These are phyloP conservation scores for Hypomecis atomaria DNA, from an alignment of 2,888 invertebrate genomes.

Conservation along the genomic window DNA sequence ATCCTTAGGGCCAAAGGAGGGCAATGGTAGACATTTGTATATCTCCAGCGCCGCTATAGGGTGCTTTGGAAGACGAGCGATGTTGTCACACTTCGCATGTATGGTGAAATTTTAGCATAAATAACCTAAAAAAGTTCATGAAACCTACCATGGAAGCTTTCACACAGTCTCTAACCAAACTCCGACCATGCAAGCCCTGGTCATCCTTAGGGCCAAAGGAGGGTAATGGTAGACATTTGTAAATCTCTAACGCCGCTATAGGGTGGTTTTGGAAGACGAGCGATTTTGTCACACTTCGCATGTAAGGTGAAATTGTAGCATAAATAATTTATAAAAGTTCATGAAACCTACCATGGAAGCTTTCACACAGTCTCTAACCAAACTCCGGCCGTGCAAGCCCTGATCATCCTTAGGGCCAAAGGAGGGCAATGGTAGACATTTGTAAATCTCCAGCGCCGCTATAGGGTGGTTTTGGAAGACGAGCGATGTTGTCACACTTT, in stretches of 20 bases:
- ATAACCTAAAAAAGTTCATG: too few species aligned
- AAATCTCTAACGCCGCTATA: constrained; percentile 78
- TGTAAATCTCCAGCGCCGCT: constrained; percentile 80
- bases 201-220: constrained; percentile 80
- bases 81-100: constrained; percentile 79
- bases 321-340: too few species aligned
- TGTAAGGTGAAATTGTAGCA: constrained; percentile 76
- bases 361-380: constrained; percentile 85
- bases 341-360: constrained; percentile 77
- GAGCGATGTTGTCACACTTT: constrained; percentile 79
- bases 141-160: constrained; percentile 79
- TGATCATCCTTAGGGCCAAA: constrained; percentile 80
- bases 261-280: constrained; percentile 80
- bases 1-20: constrained; percentile 77
- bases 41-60: constrained; percentile 79
- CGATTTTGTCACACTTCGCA: constrained; percentile 80
- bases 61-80: constrained; percentile 80
- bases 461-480: constrained; percentile 78
- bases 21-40: constrained; percentile 74
- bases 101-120: constrained; percentile 76
- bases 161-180: constrained; percentile 85
- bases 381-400: constrained; percentile 81
- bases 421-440: constrained; percentile 73
- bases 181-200: constrained; percentile 81
- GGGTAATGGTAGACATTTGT: constrained; percentile 74